These are phyloP conservation scores for Heterocephalus glaber DNA, from an alignment of 2,113 vertebrate genomes.

Conservation along the genomic window DNA sequence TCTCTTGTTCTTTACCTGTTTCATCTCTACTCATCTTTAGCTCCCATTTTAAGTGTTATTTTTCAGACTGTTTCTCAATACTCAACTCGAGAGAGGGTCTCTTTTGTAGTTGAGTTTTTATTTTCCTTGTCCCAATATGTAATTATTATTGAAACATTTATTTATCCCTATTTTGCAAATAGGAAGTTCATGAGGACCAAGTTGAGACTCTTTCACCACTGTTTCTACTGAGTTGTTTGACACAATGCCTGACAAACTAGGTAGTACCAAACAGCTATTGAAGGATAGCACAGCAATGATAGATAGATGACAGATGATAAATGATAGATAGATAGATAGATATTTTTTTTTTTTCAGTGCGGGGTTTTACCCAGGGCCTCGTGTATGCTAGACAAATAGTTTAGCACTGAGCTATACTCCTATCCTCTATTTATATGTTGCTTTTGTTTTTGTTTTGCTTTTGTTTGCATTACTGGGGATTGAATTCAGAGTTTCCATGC, in stretches of 20 bases:
- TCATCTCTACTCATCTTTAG: neutral
- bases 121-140: slow-evolving; percentile 44
- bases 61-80: slow-evolving; percentile 25
- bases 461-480: neutral
- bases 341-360: neutral
- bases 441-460: neutral
- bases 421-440: neutral
- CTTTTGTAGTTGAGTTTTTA: slow-evolving; percentile 32
- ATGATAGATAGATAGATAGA: neutral
- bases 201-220: slow-evolving; percentile 24
- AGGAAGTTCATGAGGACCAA: neutral
- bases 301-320: too few relatives aligned
- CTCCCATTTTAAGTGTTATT: slow-evolving; percentile 49
- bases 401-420: neutral
- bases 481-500: too few relatives aligned
- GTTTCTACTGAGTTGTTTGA: slow-evolving; percentile 9
- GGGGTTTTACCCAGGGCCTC: neutral
- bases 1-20: neutral
- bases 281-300: neutral
- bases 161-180: neutral
- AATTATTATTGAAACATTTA: slow-evolving; percentile 22
- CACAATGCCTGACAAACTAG: neutral
- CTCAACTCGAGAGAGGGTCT: neutral
- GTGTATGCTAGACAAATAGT: neutral
- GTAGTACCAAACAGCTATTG: neutral